Evolutionary conservation across 2,888 invertebrate genomes (phyloP).

Genomic region (Phyllotreta striolata): DNA sequence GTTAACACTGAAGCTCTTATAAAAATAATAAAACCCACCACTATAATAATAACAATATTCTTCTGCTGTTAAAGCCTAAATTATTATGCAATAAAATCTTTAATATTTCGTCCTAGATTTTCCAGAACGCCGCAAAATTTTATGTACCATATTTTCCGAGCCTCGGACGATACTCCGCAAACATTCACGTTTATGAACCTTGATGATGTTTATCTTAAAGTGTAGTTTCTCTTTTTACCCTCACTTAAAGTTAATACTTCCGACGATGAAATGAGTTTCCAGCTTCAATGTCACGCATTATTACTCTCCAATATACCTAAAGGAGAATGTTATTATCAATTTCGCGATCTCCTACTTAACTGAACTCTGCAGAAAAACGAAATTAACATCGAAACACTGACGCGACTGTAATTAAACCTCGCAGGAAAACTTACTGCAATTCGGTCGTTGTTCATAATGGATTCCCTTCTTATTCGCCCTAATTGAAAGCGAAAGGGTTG

Average conservation of each 20-base stretch:
- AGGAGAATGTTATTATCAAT: no score
- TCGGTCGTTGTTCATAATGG: conserved; percentile 1
- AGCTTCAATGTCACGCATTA: no score
- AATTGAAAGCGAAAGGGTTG: conserved; percentile 8
- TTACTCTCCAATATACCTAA: no score
- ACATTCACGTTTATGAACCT: conserved; percentile 36
- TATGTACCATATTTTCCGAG: conserved; percentile 28
- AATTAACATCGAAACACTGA: neutral
- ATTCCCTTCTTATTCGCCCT: neutral
- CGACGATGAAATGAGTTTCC: conserved; percentile 5
- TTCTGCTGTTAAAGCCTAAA: conserved; percentile 13
- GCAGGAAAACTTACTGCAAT: conserved; percentile 11
- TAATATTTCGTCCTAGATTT: conserved; percentile 26
- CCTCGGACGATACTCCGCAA: conserved; percentile 28
- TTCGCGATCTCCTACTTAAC: no score
- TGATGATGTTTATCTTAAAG: conserved; percentile 37
- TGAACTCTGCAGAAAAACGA: no score
- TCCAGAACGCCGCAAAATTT: conserved; percentile 23
- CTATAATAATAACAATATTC: no score
- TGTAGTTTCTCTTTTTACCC: conserved; percentile 30
- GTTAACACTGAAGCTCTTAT: no score
- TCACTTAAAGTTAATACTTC: conserved; percentile 25
- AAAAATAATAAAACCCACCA: no score
- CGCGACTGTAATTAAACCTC: conserved; percentile 6
- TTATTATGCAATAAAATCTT: conserved; percentile 28